Percentiles rank a stretch among this genome's conserved stretches.
phyloP scores from a whole-genome alignment of 2,888 invertebrate species.

The Aspidiotus destructor region DNA sequence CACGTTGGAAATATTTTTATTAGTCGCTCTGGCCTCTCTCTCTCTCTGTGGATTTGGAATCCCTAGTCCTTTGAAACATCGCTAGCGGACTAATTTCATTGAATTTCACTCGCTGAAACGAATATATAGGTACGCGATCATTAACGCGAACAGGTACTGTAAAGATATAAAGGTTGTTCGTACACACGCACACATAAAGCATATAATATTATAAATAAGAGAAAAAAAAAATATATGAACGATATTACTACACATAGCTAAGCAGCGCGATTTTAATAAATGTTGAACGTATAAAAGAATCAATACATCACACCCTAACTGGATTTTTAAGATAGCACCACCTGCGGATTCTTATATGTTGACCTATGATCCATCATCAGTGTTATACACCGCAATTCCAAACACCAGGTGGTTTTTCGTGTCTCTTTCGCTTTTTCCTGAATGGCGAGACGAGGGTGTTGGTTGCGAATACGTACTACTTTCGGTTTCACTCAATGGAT shows the following conservation, averaged over 20 bases:
- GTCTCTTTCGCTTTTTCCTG: neutral
- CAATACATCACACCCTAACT: slow-evolving; percentile 25
- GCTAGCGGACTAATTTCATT: slow-evolving; percentile 2
- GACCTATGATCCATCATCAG: slow-evolving; percentile 22
- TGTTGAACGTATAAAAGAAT: slow-evolving; percentile 9
- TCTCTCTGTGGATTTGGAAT: too few species aligned
- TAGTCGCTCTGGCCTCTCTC: too few species aligned
- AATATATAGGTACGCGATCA: slow-evolving; percentile 2
- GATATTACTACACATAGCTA: neutral
- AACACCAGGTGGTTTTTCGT: slow-evolving; percentile 18
- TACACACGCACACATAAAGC: slow-evolving; percentile 5
- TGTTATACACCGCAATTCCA: neutral
- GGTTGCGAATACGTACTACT: neutral
- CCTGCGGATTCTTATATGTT: slow-evolving; percentile 21
- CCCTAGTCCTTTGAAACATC: neutral
- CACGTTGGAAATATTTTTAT: too few species aligned
- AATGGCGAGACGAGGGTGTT: neutral
- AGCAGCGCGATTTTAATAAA: neutral
- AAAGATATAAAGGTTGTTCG: too few species aligned
- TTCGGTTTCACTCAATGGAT: neutral
- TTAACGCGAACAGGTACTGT: slow-evolving; percentile 1
- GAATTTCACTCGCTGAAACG: neutral
- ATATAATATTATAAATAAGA: neutral
- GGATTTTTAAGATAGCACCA: slow-evolving; percentile 14
- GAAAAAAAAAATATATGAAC: neutral